Base-by-base conservation (phyloP, 2,113 vertebrate species). In the Delphinus delphis region DNA sequence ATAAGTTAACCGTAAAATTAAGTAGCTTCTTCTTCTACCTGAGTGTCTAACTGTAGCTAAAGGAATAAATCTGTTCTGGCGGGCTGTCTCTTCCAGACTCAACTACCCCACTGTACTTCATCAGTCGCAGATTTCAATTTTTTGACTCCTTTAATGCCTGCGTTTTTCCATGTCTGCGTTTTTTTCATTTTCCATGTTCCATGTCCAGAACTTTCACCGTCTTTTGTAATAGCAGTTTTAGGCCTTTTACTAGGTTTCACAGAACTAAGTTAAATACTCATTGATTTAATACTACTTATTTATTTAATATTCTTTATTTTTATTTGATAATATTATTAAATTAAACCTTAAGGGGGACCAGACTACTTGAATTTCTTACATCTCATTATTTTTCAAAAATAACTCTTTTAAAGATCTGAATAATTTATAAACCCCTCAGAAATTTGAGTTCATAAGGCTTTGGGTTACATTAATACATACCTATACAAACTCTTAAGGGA, bases 241-340 rank as follows among this genome's bases (percentile, higher is more conserved):
- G 95, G 44, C 33, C 44, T 95, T 94, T 93, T 97, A 97, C 81
- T 95, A 97, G 68, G 25, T 97, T 97, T 96, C 79, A 93, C 20
- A 95, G 93, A 97, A 77, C 68, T 74, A 93, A 97, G 70, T 97
- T 96, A 97, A 97, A 96, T 96, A 41, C 14, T 93, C 55, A 41
- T 92, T 95, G 73, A 96, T 93, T 82, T 97, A 96, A 97, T 97
- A 93, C 33, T 96, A 95, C 90, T 97, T 96, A 86, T 82, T 97
- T 96, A 97, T 89, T 94, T 93, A 93, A 97, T 95, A 91, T 73
- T 93, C 94, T 96, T 96, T 98, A 96, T 97, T 97, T 96, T 98
- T 97, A 96, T 96, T 97, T 94, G 71, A 93, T 97, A 96, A 96
- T 96, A 80, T 94, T 97, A 97, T 97, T 97, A 97, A 93, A 84